phyloP scores from a whole-genome alignment of 1,140 invertebrate species.

The Drosophila sturtevanti region DNA sequence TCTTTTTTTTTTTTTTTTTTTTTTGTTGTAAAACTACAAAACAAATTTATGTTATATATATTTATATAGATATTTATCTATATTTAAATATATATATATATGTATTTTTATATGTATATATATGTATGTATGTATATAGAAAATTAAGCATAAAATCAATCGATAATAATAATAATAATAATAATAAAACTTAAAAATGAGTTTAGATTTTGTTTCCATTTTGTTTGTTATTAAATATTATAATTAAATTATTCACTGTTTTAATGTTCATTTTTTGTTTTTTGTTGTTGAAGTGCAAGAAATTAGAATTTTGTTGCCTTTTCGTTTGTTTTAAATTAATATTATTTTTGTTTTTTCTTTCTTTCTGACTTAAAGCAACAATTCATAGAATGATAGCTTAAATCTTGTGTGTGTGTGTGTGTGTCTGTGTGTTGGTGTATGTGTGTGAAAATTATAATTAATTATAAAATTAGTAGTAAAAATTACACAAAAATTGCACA shows the following conservation, averaged over 20 bases:
- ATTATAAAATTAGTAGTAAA: slow-evolving; percentile 64
- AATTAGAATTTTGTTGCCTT: slow-evolving; percentile 37
- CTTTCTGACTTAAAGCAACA: slow-evolving; percentile 62
- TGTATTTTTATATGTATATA: slow-evolving; percentile 29
- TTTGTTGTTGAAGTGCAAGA: slow-evolving; percentile 48
- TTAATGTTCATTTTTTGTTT: slow-evolving; percentile 28
- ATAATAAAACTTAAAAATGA: slow-evolving; percentile 46
- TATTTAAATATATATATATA: slow-evolving; percentile 43
- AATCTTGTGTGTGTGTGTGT: slow-evolving; percentile 36
- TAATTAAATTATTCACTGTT: slow-evolving; percentile 72
- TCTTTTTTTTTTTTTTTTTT: slow-evolving; percentile 27
- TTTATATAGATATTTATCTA: slow-evolving; percentile 47
- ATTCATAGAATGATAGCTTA: slow-evolving; percentile 42
- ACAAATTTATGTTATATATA: slow-evolving; percentile 51
- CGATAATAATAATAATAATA: slow-evolving; percentile 11
- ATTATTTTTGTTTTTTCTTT: slow-evolving; percentile 30
- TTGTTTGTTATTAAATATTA: slow-evolving; percentile 36
- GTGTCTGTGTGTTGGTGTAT: no score
- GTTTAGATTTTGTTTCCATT: slow-evolving; percentile 12
- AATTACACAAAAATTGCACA: slow-evolving; percentile 73
- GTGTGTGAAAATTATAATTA: slow-evolving; percentile 61
- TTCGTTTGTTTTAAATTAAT: slow-evolving; percentile 23
- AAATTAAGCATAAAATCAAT: slow-evolving; percentile 9
- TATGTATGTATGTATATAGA: slow-evolving; percentile 29
- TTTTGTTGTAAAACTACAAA: slow-evolving; percentile 73